A percentile compares a stretch with the other conserved stretches of the same genome.
Evolutionary conservation across 2,888 invertebrate species (phyloP).

Genomic region (Habroteleia sp.): DNA sequence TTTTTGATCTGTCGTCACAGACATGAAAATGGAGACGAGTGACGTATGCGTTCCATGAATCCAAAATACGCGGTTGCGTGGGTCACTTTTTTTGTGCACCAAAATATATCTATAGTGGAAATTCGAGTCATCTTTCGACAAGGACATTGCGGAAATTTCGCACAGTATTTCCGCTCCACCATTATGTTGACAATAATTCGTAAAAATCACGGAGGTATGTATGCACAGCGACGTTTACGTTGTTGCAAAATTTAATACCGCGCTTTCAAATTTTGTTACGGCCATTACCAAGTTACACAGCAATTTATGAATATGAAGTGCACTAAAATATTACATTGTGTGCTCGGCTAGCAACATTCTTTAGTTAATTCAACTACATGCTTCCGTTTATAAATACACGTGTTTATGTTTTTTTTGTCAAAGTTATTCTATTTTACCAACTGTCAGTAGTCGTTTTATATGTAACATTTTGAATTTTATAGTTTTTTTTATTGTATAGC

Average conservation of each 20-base stretch:
- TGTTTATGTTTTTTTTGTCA: conserved; percentile 5
- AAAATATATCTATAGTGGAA: conserved; percentile 56
- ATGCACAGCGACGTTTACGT: conserved; percentile 33
- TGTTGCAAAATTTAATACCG: conserved; percentile 43
- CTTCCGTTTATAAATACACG: conserved; percentile 40
- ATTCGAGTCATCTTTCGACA: conserved; percentile 35
- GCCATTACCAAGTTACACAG: conserved; percentile 41
- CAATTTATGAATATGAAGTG: conserved; percentile 48
- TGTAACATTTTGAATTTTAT: not conserved
- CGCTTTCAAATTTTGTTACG: conserved; percentile 50
- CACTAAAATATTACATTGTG: conserved; percentile 50
- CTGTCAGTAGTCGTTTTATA: not conserved
- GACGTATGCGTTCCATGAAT: conserved; percentile 53
- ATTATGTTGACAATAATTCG: conserved; percentile 40
- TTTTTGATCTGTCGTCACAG: conserved; percentile 64
- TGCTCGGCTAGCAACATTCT: conserved; percentile 38
- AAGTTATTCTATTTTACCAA: not conserved
- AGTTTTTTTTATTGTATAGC: too few species aligned
- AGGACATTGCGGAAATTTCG: conserved; percentile 29
- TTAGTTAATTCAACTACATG: conserved; percentile 37
- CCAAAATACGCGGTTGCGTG: conserved; percentile 62
- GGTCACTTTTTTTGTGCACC: conserved; percentile 48
- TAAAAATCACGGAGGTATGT: conserved; percentile 35
- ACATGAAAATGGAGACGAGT: conserved; percentile 57
- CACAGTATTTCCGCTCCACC: not conserved